Percentiles rank a stretch among this genome's conserved stretches.
Evolutionary conservation across 2,797 vertebrate genomes (phyloP).

Genomic region (Tenualosa thibaudeaui): DNA sequence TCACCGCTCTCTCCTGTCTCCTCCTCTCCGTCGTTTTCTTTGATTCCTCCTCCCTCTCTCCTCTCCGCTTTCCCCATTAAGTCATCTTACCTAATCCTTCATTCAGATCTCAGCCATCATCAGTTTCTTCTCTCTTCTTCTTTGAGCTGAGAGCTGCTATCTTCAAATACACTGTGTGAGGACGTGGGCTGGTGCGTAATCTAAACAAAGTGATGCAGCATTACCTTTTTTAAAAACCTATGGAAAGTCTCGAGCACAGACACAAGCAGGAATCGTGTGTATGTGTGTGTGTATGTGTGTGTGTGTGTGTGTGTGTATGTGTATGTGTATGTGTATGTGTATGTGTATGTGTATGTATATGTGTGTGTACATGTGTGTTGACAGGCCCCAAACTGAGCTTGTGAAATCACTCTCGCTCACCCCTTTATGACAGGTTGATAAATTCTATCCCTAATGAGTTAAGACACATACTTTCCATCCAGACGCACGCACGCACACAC

Average conservation of each 20-base stretch:
- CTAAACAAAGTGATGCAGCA: not conserved
- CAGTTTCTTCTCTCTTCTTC: not conserved
- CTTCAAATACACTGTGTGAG: not conserved
- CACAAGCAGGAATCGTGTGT: too few species aligned
- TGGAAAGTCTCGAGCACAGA: too few species aligned
- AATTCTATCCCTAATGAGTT: not conserved
- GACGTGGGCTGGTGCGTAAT: not conserved
- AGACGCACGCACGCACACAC: not conserved
- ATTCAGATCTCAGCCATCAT: not conserved
- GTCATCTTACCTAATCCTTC: not conserved
- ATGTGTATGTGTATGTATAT: not conserved
- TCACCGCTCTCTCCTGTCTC: not conserved
- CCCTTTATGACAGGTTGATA: constrained; percentile 9
- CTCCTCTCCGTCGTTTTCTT: not conserved
- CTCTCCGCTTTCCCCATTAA: not conserved
- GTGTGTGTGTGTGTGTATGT: too few species aligned
- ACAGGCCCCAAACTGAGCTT: not conserved
- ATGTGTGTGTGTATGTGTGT: not conserved
- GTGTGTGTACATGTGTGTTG: not conserved
- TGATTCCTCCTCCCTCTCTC: not conserved
- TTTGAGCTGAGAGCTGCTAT: not conserved
- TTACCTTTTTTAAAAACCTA: too few species aligned
- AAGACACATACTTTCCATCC: constrained; percentile 16
- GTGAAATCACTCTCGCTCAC: not conserved
- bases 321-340: not conserved